Base-by-base conservation (phyloP, 2,797 vertebrate species). In the Peromyscus eremicus region DNA sequence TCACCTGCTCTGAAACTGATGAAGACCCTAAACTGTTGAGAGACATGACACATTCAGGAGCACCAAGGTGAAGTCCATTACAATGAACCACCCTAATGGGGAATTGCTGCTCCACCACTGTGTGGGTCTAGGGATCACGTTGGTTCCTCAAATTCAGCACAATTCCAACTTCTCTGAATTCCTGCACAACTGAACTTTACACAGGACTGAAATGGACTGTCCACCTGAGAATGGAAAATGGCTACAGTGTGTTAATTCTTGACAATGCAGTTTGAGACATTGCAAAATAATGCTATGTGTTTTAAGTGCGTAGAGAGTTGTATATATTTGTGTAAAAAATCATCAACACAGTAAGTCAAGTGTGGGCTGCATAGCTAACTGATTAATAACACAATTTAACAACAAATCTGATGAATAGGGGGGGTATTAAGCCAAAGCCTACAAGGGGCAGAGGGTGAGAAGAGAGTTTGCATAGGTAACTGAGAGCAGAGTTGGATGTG, bases 91-190 rank as follows among this genome's bases (percentile, higher is more conserved):
- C 75, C 88, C 77, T 92, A 27, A 60, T 5, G 76, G n/a, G 27
- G 17, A 34, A 94, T 10, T 86, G 57, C 60, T 91, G 43, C 66
- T 89, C 83, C 82, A 85, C 12, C 85, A 9, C 25, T 2, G 0
- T 46, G 4, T 37, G 80, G 49, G 10, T 68, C 29, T 40, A 34
- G 11, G 92, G 89, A 83, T 83, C 27, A 12, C 9, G 88, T 62
- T 95, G 86, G 83, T 97, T 81, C 91, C 92, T 43, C 55, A 52
- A 16, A 91, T 70, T 95, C 83, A 98, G 87, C 92, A 97, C n/a
- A 85, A 52, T 13, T 71, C 11, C 46, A 82, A 70, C 19, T 96
- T 60, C 14, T 90, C 92, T 32, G 10, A 93, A 49, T 34, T 83
- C 88, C 94, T 89, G 77, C 62, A 73, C 82, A 76, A 29, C 84